Evolutionary conservation across 2,888 invertebrate genomes (phyloP), one percentile per base, ranked within the genome.

Genomic region (Myopa testacea): DNA sequence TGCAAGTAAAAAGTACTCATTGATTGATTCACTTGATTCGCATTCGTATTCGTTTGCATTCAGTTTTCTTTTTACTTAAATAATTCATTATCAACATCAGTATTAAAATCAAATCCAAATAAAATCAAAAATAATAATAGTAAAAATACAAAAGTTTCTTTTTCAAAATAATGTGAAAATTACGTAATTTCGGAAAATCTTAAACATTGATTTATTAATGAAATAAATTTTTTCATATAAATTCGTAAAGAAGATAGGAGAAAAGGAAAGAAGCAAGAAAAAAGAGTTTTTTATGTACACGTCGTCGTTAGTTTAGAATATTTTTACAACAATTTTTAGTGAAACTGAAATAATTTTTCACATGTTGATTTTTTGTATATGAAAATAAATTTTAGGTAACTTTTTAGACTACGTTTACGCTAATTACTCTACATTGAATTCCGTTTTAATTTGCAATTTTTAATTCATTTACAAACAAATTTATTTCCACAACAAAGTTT

Each of bases 221-320:
- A 69, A 50, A 50, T 40, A 76, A 70, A 34, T 50, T 69, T 70
- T 58, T 52, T 52, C 50, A 52, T 55, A 70, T 34, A 70, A 45
- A 40, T 75, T 67, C 72, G 19, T 72, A 16, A 62, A 19, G 58
- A 58, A 62, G 7, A 73, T 4, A 37, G 12, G 38, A 65, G 6
- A 14, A 14, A 65, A 12, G 14, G 12, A 38, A 68, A 72, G 55
- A 52, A 16, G 8, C 60, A 76, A 69, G 83, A 84, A 16, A 4
- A 68, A 76, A 69, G 83, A 84, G 86, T 87, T 86, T 86, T 86
- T 86, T 87, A 86, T 87, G 86, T 86, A 86, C 86, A 84, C 84
- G 85, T 85, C 85, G 84, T 85, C 83, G 84, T 84, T 84, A 84
- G 83, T 82, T 84, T 84, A 80, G 76, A 80, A 37, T 65, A 65